These are phyloP conservation scores for Natator depressus DNA, from an alignment of 2,113 vertebrate species.

Conservation along the genomic window DNA sequence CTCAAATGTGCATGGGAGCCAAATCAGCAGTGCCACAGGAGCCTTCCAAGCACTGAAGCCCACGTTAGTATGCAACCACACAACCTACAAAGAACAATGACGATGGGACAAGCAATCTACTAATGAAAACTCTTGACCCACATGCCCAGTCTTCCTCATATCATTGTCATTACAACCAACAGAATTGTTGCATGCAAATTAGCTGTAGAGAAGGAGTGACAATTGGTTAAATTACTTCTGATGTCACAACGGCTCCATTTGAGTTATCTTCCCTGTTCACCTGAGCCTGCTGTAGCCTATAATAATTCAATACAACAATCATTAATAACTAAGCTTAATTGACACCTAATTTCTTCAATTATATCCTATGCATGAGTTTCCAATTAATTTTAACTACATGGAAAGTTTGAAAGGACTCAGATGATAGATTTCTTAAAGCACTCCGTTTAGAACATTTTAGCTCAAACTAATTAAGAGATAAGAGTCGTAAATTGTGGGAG, in stretches of 20 bases:
- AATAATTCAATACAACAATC: too few relatives aligned
- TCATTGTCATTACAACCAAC: accelerated
- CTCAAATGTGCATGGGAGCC: too few relatives aligned
- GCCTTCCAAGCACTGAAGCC: neutral
- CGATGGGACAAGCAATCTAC: neutral
- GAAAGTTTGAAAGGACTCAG: too few relatives aligned
- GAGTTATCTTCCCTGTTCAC: neutral
- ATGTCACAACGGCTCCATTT: neutral
- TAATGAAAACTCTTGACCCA: accelerated
- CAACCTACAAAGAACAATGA: neutral
- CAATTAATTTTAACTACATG: too few relatives aligned
- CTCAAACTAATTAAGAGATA: neutral
- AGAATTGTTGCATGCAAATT: neutral
- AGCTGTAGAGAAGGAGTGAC: neutral
- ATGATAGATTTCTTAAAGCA: neutral
- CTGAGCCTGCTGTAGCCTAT: too few relatives aligned
- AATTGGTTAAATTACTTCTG: neutral
- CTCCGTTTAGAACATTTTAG: neutral
- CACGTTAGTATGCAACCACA: accelerated
- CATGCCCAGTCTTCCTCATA: neutral
- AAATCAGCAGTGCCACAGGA: too few relatives aligned
- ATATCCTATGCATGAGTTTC: too few relatives aligned
- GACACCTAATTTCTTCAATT: too few relatives aligned
- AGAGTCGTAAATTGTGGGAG: neutral
- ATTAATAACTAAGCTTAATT: too few relatives aligned